Percentiles rank a stretch among this genome's conserved stretches.
Evolutionary conservation across 2,797 vertebrate species (phyloP).

Genomic region (Allochrocebus solatus): DNA sequence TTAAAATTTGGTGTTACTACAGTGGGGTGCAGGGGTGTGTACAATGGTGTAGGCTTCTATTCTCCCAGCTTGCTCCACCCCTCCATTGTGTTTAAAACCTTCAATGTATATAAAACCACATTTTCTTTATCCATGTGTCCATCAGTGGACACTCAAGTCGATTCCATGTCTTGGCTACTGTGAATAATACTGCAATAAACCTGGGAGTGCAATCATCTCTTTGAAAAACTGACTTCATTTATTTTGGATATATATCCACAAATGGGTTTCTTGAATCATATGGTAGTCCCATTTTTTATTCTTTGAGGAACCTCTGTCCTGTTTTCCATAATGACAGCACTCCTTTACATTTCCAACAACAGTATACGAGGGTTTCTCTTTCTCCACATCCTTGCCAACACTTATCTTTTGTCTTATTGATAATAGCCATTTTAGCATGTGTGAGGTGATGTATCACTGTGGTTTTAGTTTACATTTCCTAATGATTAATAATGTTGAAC

Average conservation of each 20-base stretch:
- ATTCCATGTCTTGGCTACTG: background rate
- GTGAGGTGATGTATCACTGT: background rate
- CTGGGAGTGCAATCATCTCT: background rate
- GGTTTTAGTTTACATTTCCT: background rate
- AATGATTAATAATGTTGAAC: background rate
- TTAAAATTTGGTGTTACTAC: too few relatives aligned
- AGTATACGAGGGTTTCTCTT: background rate
- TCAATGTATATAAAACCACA: background rate
- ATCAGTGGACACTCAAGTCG: background rate
- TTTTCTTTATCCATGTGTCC: background rate
- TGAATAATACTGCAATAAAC: background rate
- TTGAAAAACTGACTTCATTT: background rate
- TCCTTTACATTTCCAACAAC: background rate
- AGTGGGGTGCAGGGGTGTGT: rapidly evolving
- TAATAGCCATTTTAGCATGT: background rate
- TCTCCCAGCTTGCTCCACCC: too few relatives aligned
- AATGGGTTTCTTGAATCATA: background rate
- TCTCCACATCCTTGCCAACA: background rate
- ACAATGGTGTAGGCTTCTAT: too few relatives aligned
- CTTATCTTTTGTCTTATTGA: background rate
- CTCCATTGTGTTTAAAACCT: too few relatives aligned
- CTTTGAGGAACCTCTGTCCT: background rate
- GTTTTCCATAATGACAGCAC: background rate
- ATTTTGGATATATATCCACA: background rate
- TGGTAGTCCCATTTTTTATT: background rate